Evolutionary conservation across 2,797 vertebrate species (phyloP).

Genomic region (Tauraco hartlaubi): DNA sequence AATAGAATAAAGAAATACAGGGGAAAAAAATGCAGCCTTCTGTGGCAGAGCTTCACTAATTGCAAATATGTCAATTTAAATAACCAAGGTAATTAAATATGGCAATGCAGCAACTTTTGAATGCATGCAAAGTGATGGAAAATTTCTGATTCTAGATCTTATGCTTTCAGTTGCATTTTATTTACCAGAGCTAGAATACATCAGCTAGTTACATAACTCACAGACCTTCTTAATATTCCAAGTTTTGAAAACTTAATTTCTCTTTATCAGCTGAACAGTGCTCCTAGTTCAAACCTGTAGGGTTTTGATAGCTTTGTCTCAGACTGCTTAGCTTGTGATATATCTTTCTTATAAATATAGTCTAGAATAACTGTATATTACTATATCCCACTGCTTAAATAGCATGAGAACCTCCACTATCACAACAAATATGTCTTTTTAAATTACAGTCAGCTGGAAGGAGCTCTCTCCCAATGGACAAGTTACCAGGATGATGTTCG

Average conservation of each 20-base stretch:
- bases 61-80: not conserved
- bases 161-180: not conserved
- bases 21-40: not conserved
- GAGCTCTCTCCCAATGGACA: conserved; percentile 95
- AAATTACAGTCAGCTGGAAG: conserved; percentile 91
- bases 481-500: conserved; percentile 96
- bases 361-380: not conserved
- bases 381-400: not conserved
- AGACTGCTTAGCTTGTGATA: not conserved
- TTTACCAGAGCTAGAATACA: not conserved
- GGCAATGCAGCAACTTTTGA: not conserved
- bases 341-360: not conserved
- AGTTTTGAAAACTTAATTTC: not conserved
- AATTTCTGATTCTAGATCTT: not conserved
- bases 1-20: not conserved
- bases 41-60: not conserved
- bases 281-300: not conserved
- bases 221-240: not conserved
- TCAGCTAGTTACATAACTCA: not conserved
- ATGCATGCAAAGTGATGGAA: not conserved
- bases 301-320: not conserved
- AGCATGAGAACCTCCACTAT: not conserved
- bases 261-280: not conserved
- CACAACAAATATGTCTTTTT: not conserved
- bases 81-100: not conserved